Percentiles rank a stretch among this genome's conserved stretches.
phyloP scores from a whole-genome alignment of 2,888 invertebrate species.

The Candidula unifasciata region DNA sequence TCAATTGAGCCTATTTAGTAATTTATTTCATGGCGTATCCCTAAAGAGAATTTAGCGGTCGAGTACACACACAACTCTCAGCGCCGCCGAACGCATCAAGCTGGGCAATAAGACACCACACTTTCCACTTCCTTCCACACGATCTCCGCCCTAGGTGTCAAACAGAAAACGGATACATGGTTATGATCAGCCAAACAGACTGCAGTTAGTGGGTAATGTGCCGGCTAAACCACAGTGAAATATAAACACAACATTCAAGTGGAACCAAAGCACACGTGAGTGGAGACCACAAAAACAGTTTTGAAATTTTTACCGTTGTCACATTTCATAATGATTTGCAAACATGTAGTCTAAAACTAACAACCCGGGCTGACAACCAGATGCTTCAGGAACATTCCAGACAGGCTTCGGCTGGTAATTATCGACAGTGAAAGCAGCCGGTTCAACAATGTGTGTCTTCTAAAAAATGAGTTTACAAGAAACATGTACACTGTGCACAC shows the following conservation, averaged over 20 bases:
- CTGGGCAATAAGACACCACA: too few relatives aligned
- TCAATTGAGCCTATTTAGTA: too few relatives aligned
- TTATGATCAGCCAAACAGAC: neutral
- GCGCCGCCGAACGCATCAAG: too few relatives aligned
- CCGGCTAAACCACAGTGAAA: neutral
- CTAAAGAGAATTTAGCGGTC: too few relatives aligned
- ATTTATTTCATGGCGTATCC: too few relatives aligned
- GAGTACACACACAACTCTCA: too few relatives aligned
- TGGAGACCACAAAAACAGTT: neutral
- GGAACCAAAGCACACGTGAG: neutral
- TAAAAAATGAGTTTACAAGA: too few relatives aligned
- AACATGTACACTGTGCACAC: too few relatives aligned
- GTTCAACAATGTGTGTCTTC: too few relatives aligned
- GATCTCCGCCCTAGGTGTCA: neutral
- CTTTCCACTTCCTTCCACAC: neutral
- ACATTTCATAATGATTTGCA: neutral
- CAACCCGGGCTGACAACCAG: constrained; percentile 10
- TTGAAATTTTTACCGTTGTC: neutral
- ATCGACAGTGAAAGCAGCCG: neutral
- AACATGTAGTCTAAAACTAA: constrained; percentile 6
- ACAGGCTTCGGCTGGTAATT: neutral
- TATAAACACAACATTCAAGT: neutral
- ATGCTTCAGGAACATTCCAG: neutral
- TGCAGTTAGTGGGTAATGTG: too few relatives aligned
- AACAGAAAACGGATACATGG: neutral